These are phyloP conservation scores for Perognathus longimembris DNA, from an alignment of 2,113 vertebrate species.

Conservation along the genomic window DNA sequence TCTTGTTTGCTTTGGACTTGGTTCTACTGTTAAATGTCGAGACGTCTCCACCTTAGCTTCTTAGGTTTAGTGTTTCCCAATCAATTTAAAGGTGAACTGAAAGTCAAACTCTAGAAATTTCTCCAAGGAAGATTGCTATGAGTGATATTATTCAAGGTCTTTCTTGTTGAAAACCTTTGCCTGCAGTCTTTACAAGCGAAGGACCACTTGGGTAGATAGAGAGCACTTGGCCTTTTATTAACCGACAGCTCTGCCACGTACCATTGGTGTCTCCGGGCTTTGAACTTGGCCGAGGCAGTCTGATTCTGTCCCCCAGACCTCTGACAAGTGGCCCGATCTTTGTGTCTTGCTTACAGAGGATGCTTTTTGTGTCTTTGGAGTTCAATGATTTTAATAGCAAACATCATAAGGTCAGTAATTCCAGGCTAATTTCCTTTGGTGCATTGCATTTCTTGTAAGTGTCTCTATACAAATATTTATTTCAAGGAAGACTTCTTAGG, in stretches of 20 bases:
- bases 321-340: neutral
- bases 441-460: conserved; percentile 26
- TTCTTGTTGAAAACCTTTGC: neutral
- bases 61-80: neutral
- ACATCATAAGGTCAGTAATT: neutral
- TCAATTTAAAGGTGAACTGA: neutral
- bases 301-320: neutral
- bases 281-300: neutral
- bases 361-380: conserved; percentile 11
- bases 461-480: neutral
- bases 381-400: conserved; percentile 38
- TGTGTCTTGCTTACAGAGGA: neutral
- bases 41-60: neutral
- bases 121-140: neutral
- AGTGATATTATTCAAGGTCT: neutral
- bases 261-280: neutral
- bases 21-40: neutral
- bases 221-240: neutral
- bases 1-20: neutral
- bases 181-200: neutral
- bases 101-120: neutral
- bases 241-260: neutral
- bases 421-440: neutral
- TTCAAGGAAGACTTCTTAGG: conserved; percentile 28
- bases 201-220: neutral